Evolutionary conservation across 2,113 vertebrate species (phyloP), one percentile per base, ranked within the genome.

Genomic region (Sinocyclocheilus anophthalmus): DNA sequence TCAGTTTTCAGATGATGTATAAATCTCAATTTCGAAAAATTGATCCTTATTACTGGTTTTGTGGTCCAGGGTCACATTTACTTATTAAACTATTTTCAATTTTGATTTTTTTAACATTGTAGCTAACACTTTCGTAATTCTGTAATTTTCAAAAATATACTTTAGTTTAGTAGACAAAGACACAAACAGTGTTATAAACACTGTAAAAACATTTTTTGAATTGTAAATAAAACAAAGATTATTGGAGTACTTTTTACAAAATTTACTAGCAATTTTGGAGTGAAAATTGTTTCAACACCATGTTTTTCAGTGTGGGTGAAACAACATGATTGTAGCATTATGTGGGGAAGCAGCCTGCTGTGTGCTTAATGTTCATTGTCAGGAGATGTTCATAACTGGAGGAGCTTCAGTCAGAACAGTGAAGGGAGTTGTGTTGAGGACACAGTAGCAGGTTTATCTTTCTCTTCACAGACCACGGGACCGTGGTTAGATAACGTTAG

Each of bases 361-460:
- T 16, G 55, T 57, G 55, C 22, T 22, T 39, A 33, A 16, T 70
- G 67, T 16, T 37, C 14, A 30, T 18, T 70, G 33, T 73, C 11
- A 73, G 20, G 39, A n/a, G 73, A 70, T 55, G 63, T 65, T 77
- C 45, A 45, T 83, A 48, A 45, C 33, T 33, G 73, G 18, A 37
- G 1, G 5, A 12, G 22, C 13, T 50, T 55, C 26, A 33, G 53
- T 72, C 14, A 24, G 55, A 65, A 65, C 26, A 65, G 10, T 75
- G 67, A 84, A 87, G 75, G 79, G 33, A 73, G 37, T 42, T 73
- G 39, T 73, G 70, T 50, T 45, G n/a, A n/a, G 2, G 45, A 26
- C n/a, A 76, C 76, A 87, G 81, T 53, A 80, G 72, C 76, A 76
- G 67, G 69, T 67, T 14, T 82, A 50, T 69, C 50, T 67, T 12